Base-by-base conservation (phyloP, 2,888 invertebrate genomes). In the Drosophila formosana region DNA sequence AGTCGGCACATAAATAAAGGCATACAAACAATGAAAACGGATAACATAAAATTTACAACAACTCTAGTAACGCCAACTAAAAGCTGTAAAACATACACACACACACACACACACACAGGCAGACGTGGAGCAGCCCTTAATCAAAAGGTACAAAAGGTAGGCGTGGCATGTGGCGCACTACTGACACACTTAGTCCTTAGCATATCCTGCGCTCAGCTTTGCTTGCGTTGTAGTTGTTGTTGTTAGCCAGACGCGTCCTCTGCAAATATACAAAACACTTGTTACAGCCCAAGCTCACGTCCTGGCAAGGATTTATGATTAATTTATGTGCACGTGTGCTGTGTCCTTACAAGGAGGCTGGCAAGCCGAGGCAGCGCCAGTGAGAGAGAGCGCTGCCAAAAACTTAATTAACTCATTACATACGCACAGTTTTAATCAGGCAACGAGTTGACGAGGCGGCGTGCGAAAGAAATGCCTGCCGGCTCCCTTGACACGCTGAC, bases 361-460 rank as follows among this genome's bases (percentile, higher is more conserved):
- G 7, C 11, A 2, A 25, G 18, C 18, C 13, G 8, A 13, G 1
- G 41, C 4, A 3, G 30, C 7, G 56, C 18, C 9, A 34, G 39
- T 28, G 8, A 52, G 74, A 52, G 74, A 66, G 65, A 82, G 61
- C 60, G 79, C 58, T 83, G 83, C 78, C 81, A 82, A 85, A 90
- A 91, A 89, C 90, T 91, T 90, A 90, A 90, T 91, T 90, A 90
- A 91, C 91, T 90, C 89, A 90, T 90, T 90, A 90, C 87, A 84
- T 84, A 82, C 79, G 81, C 78, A 87, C 75, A 79, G 74, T 81
- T 82, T 83, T 88, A 83, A 82, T 88, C 83, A 88, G 79, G 67
- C 67, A 82, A 76, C 78, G 72, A 80, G 72, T 64, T 76, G 80
- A 72, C 72, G 84, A 57, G 72, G 23, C 49, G 28, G 46, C 37